phyloP scores from a whole-genome alignment of 2,113 vertebrate species.

The Stigmatopora argus region DNA sequence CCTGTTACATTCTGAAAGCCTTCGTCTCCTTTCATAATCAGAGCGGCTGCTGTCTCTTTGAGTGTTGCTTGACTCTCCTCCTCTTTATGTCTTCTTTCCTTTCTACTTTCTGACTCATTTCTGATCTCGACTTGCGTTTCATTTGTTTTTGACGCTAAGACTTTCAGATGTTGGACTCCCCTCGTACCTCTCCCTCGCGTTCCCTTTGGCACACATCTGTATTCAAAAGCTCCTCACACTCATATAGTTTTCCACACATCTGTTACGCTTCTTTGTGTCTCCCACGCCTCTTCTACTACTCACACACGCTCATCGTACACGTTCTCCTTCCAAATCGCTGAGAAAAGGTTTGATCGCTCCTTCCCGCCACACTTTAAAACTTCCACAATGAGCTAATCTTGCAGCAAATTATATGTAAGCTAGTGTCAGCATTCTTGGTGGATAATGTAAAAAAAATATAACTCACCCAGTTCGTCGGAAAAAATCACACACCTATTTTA shows the following conservation, averaged over 20 bases:
- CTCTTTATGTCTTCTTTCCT: neutral
- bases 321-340: neutral
- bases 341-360: constrained; percentile 4
- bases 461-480: no score
- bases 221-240: neutral
- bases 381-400: constrained; percentile 5
- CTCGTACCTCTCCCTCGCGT: constrained; percentile 1
- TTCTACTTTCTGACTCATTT: constrained; percentile 5
- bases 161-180: neutral
- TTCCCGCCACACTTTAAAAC: neutral
- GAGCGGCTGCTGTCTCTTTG: neutral
- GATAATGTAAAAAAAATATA: neutral
- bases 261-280: neutral
- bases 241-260: neutral
- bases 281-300: no score
- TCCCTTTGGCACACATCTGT: constrained; percentile 1
- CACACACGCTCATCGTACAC: neutral
- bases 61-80: neutral
- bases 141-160: constrained; percentile 1
- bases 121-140: neutral
- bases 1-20: neutral
- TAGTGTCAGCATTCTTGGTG: neutral
- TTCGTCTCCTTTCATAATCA: neutral
- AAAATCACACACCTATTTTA: no score
- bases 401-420: constrained; percentile 1